These are phyloP conservation scores for Orestias chungarensis DNA, from an alignment of 2,797 vertebrate genomes.

Conservation along the genomic window DNA sequence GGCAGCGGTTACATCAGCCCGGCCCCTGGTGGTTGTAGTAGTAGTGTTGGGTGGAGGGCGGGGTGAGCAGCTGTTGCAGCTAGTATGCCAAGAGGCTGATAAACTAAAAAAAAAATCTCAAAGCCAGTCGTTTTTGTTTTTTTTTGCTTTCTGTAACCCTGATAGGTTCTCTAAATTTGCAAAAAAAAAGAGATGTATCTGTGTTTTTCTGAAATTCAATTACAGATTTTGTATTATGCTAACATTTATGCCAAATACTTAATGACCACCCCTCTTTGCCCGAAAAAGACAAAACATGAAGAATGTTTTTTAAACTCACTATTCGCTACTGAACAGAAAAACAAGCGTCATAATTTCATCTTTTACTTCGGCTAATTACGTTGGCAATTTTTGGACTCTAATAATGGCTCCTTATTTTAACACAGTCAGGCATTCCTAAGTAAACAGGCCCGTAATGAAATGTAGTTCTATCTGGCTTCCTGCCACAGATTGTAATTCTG, in stretches of 20 bases:
- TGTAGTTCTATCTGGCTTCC: constrained; percentile 51
- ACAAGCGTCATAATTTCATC: not conserved
- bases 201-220: not conserved
- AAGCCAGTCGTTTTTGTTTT: constrained; percentile 23
- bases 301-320: not conserved
- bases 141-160: constrained; percentile 20
- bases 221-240: not conserved
- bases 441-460: constrained; percentile 41
- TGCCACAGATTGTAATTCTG: constrained; percentile 44
- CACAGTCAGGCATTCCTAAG: constrained; percentile 32
- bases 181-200: not conserved
- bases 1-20: constrained; percentile 67
- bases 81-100: constrained; percentile 63
- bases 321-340: not conserved
- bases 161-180: constrained; percentile 12
- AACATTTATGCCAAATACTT: not conserved
- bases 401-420: constrained; percentile 40
- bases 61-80: constrained; percentile 71
- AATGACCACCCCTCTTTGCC: not conserved
- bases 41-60: constrained; percentile 48
- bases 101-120: constrained; percentile 7
- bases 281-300: no score
- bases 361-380: not conserved
- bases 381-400: constrained; percentile 8
- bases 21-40: constrained; percentile 59